Evolutionary conservation across 2,113 vertebrate genomes (phyloP).

Genomic region (Apeltes quadracus): DNA sequence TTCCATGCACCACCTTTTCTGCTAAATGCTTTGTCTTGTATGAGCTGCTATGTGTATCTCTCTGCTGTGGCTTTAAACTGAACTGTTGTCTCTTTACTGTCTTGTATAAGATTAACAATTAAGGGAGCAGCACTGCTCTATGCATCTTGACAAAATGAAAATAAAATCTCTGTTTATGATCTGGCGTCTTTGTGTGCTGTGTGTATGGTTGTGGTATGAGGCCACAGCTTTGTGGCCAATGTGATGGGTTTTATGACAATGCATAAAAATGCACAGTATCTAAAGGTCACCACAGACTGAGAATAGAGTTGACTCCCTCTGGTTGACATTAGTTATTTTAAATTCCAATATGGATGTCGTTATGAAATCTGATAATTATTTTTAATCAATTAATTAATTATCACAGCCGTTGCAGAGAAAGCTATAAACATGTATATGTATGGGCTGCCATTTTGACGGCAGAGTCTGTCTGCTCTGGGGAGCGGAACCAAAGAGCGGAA

Average conservation of each 20-base stretch:
- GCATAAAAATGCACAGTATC: neutral
- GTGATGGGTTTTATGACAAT: neutral
- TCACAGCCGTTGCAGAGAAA: neutral
- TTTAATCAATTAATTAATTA: neutral
- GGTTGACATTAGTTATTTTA: neutral
- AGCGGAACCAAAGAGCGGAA: constrained; percentile 55
- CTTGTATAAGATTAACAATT: constrained; percentile 23
- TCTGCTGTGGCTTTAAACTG: constrained; percentile 46
- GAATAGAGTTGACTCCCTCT: neutral
- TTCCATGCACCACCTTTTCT: constrained; percentile 15
- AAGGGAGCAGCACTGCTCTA: neutral
- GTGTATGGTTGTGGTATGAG: neutral
- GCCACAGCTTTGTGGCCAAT: neutral
- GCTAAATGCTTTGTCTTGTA: constrained; percentile 33
- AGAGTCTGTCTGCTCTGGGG: neutral
- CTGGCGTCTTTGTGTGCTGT: neutral
- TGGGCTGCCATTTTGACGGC: constrained; percentile 39
- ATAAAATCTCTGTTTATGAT: constrained; percentile 23
- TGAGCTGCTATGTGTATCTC: constrained; percentile 14
- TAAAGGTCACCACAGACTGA: neutral
- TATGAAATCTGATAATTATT: neutral
- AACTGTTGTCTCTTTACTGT: constrained; percentile 22
- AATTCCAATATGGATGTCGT: neutral
- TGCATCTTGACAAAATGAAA: constrained; percentile 30
- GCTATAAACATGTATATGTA: too few species aligned